Base-by-base conservation (phyloP, 2,888 invertebrate genomes). In the Agonopterix subpropinquella region DNA sequence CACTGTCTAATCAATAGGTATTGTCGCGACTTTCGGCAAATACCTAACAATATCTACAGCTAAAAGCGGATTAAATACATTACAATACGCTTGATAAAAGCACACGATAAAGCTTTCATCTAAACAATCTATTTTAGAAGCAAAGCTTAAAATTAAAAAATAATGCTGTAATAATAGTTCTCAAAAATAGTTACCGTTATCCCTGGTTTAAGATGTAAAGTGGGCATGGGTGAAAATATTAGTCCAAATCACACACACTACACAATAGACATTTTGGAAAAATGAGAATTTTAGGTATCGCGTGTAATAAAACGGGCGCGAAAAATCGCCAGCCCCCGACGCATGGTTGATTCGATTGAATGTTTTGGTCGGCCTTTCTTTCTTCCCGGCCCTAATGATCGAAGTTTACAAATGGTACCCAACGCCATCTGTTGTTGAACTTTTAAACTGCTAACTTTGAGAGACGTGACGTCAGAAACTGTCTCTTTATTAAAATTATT, bases 141-240 rank as follows among this genome's bases (percentile, higher is more conserved):
- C 67, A 63, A 67, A 67, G 70, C 65, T 58, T 58, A 2, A 1
- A 42, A 66, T 58, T 36, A 1, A 42, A 66, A 70, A 62, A 78
- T 73, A 71, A 67, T 62, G 58, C 51, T 59, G 46, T 53, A 55
- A 56, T 53, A n/a, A n/a, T 50, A 45, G 55, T 53, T 53, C 45
- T 53, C 42, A 49, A 47, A 59, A 58, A 62, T 62, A 58, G 58
- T 77, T 75, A 89, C 89, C 83, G 89, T 87, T 55, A 89, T 74
- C 73, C 88, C 87, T 55, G 88, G 84, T 65, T 88, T 88, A 58
- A 89, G 75, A 55, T 89, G 84, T 80, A 89, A 59, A 53, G 88
- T 79, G 65, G 89, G 89, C 89, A 89, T 89, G 67, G 67, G 70
- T 76, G 59, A 56, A 47, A 55, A 58, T 61, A 52, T 54, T 51